phyloP scores from a whole-genome alignment of 2,113 vertebrate genomes.

The Petromus typicus region DNA sequence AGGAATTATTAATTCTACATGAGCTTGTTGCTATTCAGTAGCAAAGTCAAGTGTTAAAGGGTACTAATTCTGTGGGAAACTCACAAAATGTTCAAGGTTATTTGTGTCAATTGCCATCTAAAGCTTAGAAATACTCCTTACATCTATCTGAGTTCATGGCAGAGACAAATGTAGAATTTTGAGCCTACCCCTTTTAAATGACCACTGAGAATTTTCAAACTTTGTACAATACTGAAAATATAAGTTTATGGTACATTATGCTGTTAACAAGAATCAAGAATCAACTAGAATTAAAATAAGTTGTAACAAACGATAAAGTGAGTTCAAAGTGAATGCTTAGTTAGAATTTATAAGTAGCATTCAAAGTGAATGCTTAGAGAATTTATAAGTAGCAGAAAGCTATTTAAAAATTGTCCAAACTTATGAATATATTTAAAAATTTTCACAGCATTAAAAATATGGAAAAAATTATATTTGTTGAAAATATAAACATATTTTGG shows the following conservation, averaged over 20 bases:
- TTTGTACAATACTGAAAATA: constrained; percentile 58
- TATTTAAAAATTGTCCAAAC: constrained; percentile 32
- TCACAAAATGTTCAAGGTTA: constrained; percentile 1
- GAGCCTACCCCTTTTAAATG: constrained; percentile 37
- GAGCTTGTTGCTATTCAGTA: constrained; percentile 43
- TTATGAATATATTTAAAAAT: constrained; percentile 53
- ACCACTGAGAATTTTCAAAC: constrained; percentile 53
- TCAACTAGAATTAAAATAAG: constrained; percentile 30
- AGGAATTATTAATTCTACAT: constrained; percentile 58
- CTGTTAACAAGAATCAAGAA: constrained; percentile 48
- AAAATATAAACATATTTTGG: constrained; percentile 39
- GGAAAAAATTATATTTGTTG: constrained; percentile 43
- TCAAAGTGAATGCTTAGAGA: constrained; percentile 39
- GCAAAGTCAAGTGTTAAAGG: constrained; percentile 58
- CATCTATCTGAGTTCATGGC: constrained; percentile 16
- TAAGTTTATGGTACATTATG: constrained; percentile 38
- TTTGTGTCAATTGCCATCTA: constrained; percentile 40
- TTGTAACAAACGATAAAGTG: constrained; percentile 55
- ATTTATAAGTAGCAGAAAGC: constrained; percentile 16
- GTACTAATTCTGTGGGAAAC: constrained; percentile 40
- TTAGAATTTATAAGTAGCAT: background rate
- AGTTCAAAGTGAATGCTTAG: no score
- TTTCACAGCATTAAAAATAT: constrained; percentile 38
- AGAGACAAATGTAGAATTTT: constrained; percentile 55
- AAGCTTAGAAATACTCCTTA: constrained; percentile 37